Conservation (phyloP, 2,113 vertebrate species). For the Pachypanchax playfairii region DNA sequence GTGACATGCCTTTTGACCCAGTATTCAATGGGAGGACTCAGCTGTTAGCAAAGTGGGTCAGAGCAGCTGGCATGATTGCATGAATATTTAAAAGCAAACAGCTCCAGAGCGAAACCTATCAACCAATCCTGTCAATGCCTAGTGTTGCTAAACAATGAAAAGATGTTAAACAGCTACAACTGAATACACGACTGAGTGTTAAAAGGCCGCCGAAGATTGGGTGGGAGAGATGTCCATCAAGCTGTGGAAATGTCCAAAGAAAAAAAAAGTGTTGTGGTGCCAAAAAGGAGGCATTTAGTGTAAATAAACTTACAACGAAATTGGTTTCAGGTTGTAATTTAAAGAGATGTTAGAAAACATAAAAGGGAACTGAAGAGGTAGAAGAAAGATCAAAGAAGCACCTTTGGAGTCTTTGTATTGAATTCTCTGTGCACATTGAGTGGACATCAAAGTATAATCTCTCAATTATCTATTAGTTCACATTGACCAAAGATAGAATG, state of each 20-base stretch:
- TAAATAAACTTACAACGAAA: background rate
- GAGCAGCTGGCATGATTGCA: slow-evolving; percentile 61
- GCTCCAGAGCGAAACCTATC: slow-evolving; percentile 50
- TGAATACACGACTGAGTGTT: slow-evolving; percentile 36
- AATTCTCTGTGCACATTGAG: slow-evolving; percentile 5
- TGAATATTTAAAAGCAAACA: slow-evolving; percentile 70
- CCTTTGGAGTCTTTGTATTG: slow-evolving; percentile 1
- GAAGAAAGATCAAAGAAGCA: background rate
- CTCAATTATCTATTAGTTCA: slow-evolving; percentile 3
- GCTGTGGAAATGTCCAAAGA: slow-evolving; percentile 7
- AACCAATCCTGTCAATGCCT: slow-evolving; percentile 50
- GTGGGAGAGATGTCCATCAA: slow-evolving; percentile 1
- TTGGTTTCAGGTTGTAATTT: background rate
- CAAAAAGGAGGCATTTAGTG: background rate
- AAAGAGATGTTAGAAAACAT: background rate
- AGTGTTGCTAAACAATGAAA: slow-evolving; percentile 59
- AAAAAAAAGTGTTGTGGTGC: background rate
- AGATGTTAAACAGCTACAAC: slow-evolving; percentile 41
- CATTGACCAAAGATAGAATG: background rate
- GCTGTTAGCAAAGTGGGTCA: slow-evolving; percentile 73
- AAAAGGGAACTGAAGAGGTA: background rate
- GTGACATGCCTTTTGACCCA: slow-evolving; percentile 54
- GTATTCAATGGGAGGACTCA: slow-evolving; percentile 47
- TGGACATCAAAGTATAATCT: slow-evolving; percentile 3
- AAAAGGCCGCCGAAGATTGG: slow-evolving; percentile 11